These are phyloP conservation scores for Zoanthus sansibaricus DNA, from an alignment of 92 coral and sea anemone genomes.

Conservation along the genomic window DNA sequence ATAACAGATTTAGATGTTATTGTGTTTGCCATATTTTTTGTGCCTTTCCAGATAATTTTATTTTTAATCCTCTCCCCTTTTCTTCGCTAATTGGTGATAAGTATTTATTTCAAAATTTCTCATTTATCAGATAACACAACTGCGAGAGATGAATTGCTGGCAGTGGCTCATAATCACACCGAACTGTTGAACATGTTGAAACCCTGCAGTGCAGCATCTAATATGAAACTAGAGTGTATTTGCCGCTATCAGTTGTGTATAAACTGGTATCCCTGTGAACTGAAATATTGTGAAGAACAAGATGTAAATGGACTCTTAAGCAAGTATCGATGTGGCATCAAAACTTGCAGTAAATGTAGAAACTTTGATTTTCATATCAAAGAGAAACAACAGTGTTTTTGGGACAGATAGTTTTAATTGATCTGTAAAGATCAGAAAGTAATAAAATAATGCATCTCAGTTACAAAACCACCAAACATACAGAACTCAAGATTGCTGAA, in stretches of 20 bases:
- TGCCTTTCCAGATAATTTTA: too few relatives aligned
- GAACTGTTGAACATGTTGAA: slow-evolving; percentile 62
- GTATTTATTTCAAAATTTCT: not conserved
- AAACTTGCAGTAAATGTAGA: slow-evolving; percentile 95
- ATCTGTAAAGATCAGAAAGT: too few relatives aligned
- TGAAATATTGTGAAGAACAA: slow-evolving; percentile 88
- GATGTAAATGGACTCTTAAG: slow-evolving; percentile 64
- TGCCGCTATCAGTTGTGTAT: slow-evolving; percentile 83
- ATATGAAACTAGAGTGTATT: slow-evolving; percentile 71
- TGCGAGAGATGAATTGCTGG: slow-evolving; percentile 51
- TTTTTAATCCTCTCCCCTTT: too few relatives aligned
- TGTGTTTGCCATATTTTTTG: too few relatives aligned
- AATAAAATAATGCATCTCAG: too few relatives aligned
- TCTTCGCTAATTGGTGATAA: not conserved
- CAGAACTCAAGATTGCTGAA: too few relatives aligned
- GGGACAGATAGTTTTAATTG: slow-evolving; percentile 65
- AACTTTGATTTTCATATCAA: slow-evolving; percentile 83
- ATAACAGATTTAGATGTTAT: too few relatives aligned
- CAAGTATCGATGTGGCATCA: slow-evolving; percentile 94
- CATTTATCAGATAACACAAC: slow-evolving; percentile 64
- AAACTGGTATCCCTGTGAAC: slow-evolving; percentile 96
- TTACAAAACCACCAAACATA: too few relatives aligned
- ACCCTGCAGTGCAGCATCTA: slow-evolving; percentile 71
- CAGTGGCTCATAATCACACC: slow-evolving; percentile 72
- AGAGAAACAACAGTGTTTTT: slow-evolving; percentile 85